Evolutionary conservation across 2,888 invertebrate species (phyloP), one percentile per base, ranked within the genome.

Genomic region (Nesidiocoris tenuis): DNA sequence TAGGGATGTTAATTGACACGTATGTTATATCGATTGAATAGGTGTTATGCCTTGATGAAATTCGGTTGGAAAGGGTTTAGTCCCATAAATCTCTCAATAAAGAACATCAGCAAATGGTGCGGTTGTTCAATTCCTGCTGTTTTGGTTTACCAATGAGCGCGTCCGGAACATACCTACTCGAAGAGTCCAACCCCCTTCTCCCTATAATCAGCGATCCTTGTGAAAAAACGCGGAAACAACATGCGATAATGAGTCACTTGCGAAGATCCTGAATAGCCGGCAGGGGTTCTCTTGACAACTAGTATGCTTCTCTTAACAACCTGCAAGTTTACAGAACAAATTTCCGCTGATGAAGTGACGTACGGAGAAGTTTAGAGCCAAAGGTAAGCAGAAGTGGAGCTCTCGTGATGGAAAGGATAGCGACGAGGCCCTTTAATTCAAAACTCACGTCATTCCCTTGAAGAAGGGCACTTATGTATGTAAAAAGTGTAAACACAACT

Each of bases 311-410:
- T 72, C 70, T 70, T 61, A 70, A 70, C 70, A 70, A 70, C 70
- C 70, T 16, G 54, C 61, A 39, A 72, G 72, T 72, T 72, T 72
- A 61, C 72, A 56, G 72, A 72, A 63, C 72, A 72, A 72, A 72
- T 72, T 72, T 72, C 24, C 72, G 72, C 72, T 72, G 72, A 72
- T 72, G 72, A 72, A 72, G 72, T 72, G 72, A 72, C 72, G 72
- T 72, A 72, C 71, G 72, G 72, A 72, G 72, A 72, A 72, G 72
- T 72, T 72, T 22, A 23, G 72, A 72, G 61, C 61, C 61, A 72
- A 72, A 61, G 72, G 61, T 61, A 72, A 61, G 61, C 61, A 72
- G 23, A 55, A 72, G 56, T 17, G 55, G 54, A 61, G 72, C 54
- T 39, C 39, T 39, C 39, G 12, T 39, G 39, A 39, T 22, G 12